Conservation (phyloP, 2,888 invertebrate species). For the Pterostichus niger region DNA sequence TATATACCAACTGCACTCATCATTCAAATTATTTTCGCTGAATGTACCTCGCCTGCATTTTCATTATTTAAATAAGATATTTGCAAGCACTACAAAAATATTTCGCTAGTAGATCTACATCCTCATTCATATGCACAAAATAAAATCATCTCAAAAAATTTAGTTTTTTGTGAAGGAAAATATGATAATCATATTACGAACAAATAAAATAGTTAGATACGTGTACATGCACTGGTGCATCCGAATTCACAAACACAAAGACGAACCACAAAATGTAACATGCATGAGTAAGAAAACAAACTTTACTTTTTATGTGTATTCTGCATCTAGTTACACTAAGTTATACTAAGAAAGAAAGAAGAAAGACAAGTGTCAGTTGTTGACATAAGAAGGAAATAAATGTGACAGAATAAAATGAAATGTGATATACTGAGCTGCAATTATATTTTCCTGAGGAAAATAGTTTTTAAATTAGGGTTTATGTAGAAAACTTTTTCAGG, state of each 20-base stretch:
- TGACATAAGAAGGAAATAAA: conserved; percentile 19
- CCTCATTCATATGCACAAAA: neutral
- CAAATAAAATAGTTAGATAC: neutral
- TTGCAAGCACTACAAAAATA: too few species aligned
- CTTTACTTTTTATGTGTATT: conserved; percentile 14
- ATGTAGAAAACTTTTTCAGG: neutral
- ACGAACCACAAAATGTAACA: neutral
- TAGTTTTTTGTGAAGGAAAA: neutral
- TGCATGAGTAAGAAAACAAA: neutral
- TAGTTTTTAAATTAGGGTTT: neutral
- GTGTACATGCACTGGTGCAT: neutral
- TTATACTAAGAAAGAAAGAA: too few species aligned
- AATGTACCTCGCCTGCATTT: too few species aligned
- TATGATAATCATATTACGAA: neutral
- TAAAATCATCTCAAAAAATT: neutral
- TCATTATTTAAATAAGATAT: too few species aligned
- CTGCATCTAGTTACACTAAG: conserved; percentile 2
- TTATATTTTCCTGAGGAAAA: neutral
- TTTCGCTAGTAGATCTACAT: too few species aligned
- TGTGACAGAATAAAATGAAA: neutral
- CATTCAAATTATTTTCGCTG: too few species aligned
- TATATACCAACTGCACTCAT: too few species aligned
- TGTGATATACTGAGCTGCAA: neutral
- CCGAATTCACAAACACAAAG: neutral
- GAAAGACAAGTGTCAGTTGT: neutral